A percentile compares a stretch with the other conserved stretches of the same genome.
These are phyloP conservation scores for Petrophora chlorosata DNA, from an alignment of 2,888 invertebrate species.

Conservation along the genomic window DNA sequence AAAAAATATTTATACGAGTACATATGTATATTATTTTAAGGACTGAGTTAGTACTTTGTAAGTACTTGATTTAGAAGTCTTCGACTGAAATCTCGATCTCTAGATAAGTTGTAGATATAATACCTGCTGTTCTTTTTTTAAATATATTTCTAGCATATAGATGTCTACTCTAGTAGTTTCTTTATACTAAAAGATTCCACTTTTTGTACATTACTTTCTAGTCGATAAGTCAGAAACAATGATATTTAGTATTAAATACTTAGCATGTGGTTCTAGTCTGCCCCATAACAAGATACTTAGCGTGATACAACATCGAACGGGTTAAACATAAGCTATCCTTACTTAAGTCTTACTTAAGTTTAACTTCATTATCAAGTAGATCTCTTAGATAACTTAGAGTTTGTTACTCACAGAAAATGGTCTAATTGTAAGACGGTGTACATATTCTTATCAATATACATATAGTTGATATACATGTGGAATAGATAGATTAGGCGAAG, in stretches of 20 bases:
- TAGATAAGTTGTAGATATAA: no score
- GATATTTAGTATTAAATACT: neutral
- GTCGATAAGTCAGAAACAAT: constrained; percentile 2
- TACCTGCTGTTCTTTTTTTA: no score
- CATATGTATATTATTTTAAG: no score
- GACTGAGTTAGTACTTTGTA: no score
- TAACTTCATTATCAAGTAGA: constrained; percentile 39
- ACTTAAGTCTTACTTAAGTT: constrained; percentile 27
- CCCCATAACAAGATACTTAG: constrained; percentile 5
- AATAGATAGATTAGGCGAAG: constrained; percentile 55
- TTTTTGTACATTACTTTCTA: constrained; percentile 5
- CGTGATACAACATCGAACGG: constrained; percentile 31
- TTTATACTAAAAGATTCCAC: no score
- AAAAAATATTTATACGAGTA: no score
- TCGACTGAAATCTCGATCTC: no score
- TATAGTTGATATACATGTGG: constrained; percentile 18
- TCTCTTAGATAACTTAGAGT: constrained; percentile 43
- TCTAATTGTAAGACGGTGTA: constrained; percentile 46
- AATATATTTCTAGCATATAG: no score
- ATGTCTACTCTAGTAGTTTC: no score
- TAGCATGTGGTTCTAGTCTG: constrained; percentile 9
- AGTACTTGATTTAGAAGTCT: no score
- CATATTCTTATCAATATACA: constrained; percentile 42
- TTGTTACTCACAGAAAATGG: constrained; percentile 51
- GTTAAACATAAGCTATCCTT: no score